These are phyloP conservation scores for Agrotis ipsilon DNA, from an alignment of 2,888 invertebrate genomes.

Conservation along the genomic window DNA sequence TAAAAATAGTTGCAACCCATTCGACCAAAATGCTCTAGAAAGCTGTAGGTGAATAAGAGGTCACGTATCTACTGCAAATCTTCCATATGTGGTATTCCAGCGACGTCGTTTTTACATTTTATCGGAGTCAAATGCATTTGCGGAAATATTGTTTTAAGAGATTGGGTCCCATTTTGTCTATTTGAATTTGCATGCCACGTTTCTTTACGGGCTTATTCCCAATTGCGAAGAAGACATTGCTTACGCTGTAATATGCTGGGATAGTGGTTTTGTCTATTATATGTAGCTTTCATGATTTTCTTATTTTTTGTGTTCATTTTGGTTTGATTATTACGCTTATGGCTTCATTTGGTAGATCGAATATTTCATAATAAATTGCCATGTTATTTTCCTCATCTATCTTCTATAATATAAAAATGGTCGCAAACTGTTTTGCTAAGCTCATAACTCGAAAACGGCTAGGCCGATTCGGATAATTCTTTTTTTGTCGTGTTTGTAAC, in stretches of 20 bases:
- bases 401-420: too few species aligned
- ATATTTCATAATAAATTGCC: too few species aligned
- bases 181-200: slow-evolving; percentile 46
- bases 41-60: slow-evolving; percentile 53
- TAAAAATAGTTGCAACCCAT: slow-evolving; percentile 51
- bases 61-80: slow-evolving; percentile 66
- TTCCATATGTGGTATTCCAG: slow-evolving; percentile 63
- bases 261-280: not conserved
- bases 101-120: slow-evolving; percentile 65
- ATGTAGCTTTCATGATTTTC: not conserved
- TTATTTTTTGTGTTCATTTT: not conserved
- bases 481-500: too few species aligned
- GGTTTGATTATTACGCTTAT: too few species aligned
- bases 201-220: slow-evolving; percentile 27
- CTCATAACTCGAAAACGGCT: too few species aligned
- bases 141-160: slow-evolving; percentile 62
- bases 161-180: slow-evolving; percentile 58
- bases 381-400: not conserved
- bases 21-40: slow-evolving; percentile 50
- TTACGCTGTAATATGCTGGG: slow-evolving; percentile 10
- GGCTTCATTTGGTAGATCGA: not conserved
- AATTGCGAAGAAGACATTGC: slow-evolving; percentile 21
- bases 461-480: too few species aligned
- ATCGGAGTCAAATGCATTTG: slow-evolving; percentile 63
- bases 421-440: too few species aligned